These are phyloP conservation scores for Oreochromis tanganicae DNA, from an alignment of 2,113 vertebrate species.

Conservation along the genomic window DNA sequence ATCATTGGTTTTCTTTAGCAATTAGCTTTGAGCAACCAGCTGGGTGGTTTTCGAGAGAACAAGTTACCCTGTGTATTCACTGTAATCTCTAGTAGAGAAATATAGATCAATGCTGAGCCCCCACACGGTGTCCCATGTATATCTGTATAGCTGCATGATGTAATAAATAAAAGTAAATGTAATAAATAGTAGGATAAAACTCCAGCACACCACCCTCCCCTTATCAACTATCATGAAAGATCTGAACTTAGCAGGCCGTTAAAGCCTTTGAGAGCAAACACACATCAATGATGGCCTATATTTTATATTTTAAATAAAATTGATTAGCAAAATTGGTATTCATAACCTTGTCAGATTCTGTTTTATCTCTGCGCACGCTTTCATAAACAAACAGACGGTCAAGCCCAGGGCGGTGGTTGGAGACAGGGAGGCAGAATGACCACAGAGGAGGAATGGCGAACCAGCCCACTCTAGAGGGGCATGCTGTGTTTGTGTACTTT, in stretches of 20 bases:
- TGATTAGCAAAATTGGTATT: slow-evolving; percentile 76
- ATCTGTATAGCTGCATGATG: slow-evolving; percentile 18
- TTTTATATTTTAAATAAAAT: slow-evolving; percentile 72
- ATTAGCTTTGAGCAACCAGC: slow-evolving; percentile 71
- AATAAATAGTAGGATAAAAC: slow-evolving; percentile 16
- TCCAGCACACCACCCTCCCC: not conserved
- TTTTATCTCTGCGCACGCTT: slow-evolving; percentile 71
- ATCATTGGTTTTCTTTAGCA: slow-evolving; percentile 74
- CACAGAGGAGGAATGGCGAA: slow-evolving; percentile 36
- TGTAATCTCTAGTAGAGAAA: slow-evolving; percentile 5
- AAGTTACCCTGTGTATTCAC: slow-evolving; percentile 36
- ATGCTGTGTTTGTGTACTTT: slow-evolving; percentile 50
- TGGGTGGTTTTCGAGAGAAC: slow-evolving; percentile 46
- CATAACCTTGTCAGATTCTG: slow-evolving; percentile 74
- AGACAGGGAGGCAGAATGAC: slow-evolving; percentile 41
- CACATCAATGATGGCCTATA: slow-evolving; percentile 62
- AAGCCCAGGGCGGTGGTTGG: slow-evolving; percentile 35
- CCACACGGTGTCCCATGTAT: not conserved
- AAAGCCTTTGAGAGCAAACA: slow-evolving; percentile 58
- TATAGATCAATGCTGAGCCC: not conserved
- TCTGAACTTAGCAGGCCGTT: slow-evolving; percentile 24
- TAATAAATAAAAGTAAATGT: slow-evolving; percentile 36
- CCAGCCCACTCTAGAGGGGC: slow-evolving; percentile 17
- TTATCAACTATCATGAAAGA: slow-evolving; percentile 18
- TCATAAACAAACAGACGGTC: slow-evolving; percentile 70